Percentiles rank a stretch among this genome's conserved stretches.
Evolutionary conservation across 2,888 invertebrate species (phyloP).

Genomic region (Shargacucullia verbasci): DNA sequence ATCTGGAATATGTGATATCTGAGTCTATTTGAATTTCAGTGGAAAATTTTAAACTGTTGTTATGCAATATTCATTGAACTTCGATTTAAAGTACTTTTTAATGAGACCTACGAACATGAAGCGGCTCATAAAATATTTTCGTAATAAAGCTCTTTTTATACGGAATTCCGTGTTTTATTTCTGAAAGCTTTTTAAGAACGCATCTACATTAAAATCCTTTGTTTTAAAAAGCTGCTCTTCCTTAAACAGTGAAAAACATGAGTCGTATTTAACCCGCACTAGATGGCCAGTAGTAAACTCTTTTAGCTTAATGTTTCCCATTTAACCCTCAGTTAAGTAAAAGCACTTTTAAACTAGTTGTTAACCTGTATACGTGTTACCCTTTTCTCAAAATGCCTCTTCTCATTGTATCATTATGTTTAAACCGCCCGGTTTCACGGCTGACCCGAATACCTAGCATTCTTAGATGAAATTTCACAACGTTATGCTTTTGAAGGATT

Average conservation of each 20-base stretch:
- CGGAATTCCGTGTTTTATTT: no score
- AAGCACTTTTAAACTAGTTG: slow-evolving; percentile 40
- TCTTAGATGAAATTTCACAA: slow-evolving; percentile 23
- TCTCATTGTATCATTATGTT: slow-evolving; percentile 8
- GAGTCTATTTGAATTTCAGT: no score
- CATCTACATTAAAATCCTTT: slow-evolving; percentile 10
- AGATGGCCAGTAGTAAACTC: slow-evolving; percentile 32
- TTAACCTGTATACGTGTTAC: slow-evolving; percentile 32
- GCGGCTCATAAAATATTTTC: no score
- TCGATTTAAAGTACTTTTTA: no score
- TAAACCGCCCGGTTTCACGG: background rate
- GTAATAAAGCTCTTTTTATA: no score
- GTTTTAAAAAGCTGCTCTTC: slow-evolving; percentile 14
- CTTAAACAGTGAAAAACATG: slow-evolving; percentile 14
- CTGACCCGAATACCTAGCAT: slow-evolving; percentile 9
- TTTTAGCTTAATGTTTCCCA: slow-evolving; percentile 39
- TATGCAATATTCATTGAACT: no score
- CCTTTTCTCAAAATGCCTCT: slow-evolving; percentile 8
- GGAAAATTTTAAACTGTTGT: no score
- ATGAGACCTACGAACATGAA: no score
- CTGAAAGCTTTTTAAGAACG: no score
- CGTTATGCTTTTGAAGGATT: slow-evolving; percentile 8
- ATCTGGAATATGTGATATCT: no score
- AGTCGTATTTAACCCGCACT: slow-evolving; percentile 12
- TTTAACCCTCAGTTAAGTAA: slow-evolving; percentile 33